phyloP scores from a whole-genome alignment of 1,140 invertebrate genomes.

The Drosophila lini region DNA sequence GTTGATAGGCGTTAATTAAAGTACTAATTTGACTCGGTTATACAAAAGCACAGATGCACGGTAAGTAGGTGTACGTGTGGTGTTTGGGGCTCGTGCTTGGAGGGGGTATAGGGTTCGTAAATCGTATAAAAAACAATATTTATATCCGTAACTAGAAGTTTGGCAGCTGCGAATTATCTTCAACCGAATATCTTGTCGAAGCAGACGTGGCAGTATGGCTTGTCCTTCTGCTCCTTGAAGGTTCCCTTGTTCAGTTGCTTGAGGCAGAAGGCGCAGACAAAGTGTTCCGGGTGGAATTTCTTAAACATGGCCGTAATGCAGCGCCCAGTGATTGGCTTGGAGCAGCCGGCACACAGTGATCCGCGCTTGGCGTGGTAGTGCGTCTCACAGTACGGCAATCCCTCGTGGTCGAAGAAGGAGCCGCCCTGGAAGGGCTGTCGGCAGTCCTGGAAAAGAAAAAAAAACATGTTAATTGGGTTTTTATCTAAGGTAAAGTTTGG shows the following conservation, averaged over 20 bases:
- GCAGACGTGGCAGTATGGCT: constrained; percentile 98
- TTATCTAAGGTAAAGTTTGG: not conserved
- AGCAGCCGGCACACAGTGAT: constrained; percentile 98
- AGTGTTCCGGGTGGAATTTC: constrained; percentile 99
- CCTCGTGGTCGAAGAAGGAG: constrained; percentile 98
- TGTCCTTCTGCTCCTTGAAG: constrained; percentile 99
- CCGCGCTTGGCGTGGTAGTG: constrained; percentile 99
- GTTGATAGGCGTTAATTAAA: constrained; percentile 66
- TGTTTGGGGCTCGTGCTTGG: constrained; percentile 17
- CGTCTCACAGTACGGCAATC: constrained; percentile 98
- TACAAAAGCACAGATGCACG: constrained; percentile 72
- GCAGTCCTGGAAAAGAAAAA: constrained; percentile 90
- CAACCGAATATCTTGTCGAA: constrained; percentile 98
- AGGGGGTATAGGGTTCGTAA: constrained; percentile 46
- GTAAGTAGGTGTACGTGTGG: constrained; percentile 48
- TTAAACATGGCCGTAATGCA: constrained; percentile 99
- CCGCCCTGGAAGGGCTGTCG: constrained; percentile 96
- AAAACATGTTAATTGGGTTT: not conserved
- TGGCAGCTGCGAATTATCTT: constrained; percentile 63
- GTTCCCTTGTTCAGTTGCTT: constrained; percentile 99
- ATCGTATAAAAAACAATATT: constrained; percentile 73
- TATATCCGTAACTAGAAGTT: constrained; percentile 59
- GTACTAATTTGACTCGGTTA: constrained; percentile 82
- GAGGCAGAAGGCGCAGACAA: constrained; percentile 97
- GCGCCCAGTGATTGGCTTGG: constrained; percentile 98